These are phyloP conservation scores for Ivindomyrus marchei DNA, from an alignment of 2,113 vertebrate genomes.

Conservation along the genomic window DNA sequence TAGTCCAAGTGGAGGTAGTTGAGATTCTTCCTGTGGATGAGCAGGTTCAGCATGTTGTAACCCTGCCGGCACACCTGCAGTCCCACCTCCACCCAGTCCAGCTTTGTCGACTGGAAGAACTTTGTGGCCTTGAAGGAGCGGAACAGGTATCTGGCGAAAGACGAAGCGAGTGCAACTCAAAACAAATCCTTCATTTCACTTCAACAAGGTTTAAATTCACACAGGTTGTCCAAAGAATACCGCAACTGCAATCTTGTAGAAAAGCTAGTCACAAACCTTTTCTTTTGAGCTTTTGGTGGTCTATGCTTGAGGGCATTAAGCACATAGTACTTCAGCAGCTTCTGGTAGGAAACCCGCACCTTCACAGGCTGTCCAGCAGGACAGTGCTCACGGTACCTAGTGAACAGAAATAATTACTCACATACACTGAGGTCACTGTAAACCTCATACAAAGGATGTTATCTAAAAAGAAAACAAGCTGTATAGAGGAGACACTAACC, in stretches of 20 bases:
- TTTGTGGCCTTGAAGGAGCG: conserved; percentile 98
- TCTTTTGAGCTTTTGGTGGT: conserved; percentile 97
- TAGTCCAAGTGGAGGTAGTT: conserved; percentile 98
- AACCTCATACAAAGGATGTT: neutral
- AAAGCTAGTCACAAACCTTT: conserved; percentile 63
- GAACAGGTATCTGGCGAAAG: conserved; percentile 79
- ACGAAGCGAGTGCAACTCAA: neutral
- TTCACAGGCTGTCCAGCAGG: conserved; percentile 97
- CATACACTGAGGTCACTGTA: neutral
- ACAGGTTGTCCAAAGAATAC: neutral
- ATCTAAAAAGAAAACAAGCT: neutral
- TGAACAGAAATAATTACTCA: neutral
- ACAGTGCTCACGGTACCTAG: conserved; percentile 94
- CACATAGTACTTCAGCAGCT: conserved; percentile 96
- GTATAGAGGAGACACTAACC: conserved; percentile 53
- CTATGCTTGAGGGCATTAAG: conserved; percentile 95
- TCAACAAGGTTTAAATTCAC: neutral
- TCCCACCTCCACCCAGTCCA: conserved; percentile 98
- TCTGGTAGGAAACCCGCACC: conserved; percentile 96
- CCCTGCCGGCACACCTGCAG: conserved; percentile 96
- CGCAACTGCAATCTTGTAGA: neutral
- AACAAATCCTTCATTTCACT: neutral
- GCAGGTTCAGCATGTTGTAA: conserved; percentile 98
- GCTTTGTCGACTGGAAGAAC: conserved; percentile 97
- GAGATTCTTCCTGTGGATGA: conserved; percentile 97